These are phyloP conservation scores for Sparus aurata DNA, from an alignment of 2,797 vertebrate species.

Conservation along the genomic window DNA sequence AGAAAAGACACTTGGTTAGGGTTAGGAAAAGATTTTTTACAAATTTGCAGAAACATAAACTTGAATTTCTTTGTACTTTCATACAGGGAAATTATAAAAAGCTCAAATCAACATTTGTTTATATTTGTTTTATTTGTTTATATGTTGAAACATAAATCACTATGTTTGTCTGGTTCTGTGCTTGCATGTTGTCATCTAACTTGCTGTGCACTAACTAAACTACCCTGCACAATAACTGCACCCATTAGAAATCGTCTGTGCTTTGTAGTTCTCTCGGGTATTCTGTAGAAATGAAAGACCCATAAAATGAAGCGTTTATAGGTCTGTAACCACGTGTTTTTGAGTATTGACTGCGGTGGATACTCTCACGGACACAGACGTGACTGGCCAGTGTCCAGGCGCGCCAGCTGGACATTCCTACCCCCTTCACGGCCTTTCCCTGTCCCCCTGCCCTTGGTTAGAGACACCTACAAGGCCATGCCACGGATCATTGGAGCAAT, in stretches of 20 bases:
- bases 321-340: not conserved
- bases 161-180: not conserved
- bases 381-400: conserved; percentile 42
- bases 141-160: not conserved
- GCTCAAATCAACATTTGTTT: too few species aligned
- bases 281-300: too few species aligned
- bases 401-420: conserved; percentile 62
- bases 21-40: not conserved
- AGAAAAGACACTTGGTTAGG: too few species aligned
- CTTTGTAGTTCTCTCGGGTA: not conserved
- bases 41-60: too few species aligned
- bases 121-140: too few species aligned
- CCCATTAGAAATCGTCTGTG: too few species aligned
- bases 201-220: not conserved
- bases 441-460: conserved; percentile 19
- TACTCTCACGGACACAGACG: conserved; percentile 6
- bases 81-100: not conserved
- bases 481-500: not conserved
- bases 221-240: too few species aligned
- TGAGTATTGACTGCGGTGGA: not conserved
- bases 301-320: not conserved
- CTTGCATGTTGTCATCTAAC: not conserved
- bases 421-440: conserved; percentile 33
- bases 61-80: not conserved
- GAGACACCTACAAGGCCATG: conserved; percentile 21